Percentiles rank a stretch among this genome's conserved stretches.
These are phyloP conservation scores for Diploscapter pachys DNA, from an alignment of 1,140 invertebrate species.

Conservation along the genomic window DNA sequence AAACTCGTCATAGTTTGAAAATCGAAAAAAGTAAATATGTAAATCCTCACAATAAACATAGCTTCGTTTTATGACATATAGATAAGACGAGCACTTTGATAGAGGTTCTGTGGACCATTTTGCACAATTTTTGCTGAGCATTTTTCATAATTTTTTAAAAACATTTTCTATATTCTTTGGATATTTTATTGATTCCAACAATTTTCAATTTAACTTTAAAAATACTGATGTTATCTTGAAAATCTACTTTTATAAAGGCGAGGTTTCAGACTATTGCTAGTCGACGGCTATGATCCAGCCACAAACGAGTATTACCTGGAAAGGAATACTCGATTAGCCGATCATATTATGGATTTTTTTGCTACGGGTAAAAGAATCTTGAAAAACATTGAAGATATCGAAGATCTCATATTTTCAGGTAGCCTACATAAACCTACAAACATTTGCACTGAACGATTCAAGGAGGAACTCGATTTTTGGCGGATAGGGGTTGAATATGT, in stretches of 20 bases:
- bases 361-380: slow-evolving; percentile 44
- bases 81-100: too few relatives aligned
- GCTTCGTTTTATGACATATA: too few relatives aligned
- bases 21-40: neutral
- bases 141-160: too few relatives aligned
- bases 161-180: too few relatives aligned
- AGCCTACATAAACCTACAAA: slow-evolving; percentile 62
- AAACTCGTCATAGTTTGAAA: slow-evolving; percentile 2
- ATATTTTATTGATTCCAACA: neutral
- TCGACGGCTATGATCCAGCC: slow-evolving; percentile 40
- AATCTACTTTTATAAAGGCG: too few relatives aligned
- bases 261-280: slow-evolving; percentile 16
- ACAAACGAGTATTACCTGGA: slow-evolving; percentile 56
- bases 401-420: slow-evolving; percentile 48
- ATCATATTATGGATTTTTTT: slow-evolving; percentile 54
- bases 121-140: too few relatives aligned
- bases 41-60: too few relatives aligned
- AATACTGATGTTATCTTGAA: neutral
- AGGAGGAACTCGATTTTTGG: slow-evolving; percentile 62
- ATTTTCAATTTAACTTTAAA: neutral
- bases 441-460: slow-evolving; percentile 61
- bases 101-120: too few relatives aligned
- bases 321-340: slow-evolving; percentile 46
- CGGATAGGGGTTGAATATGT: slow-evolving; percentile 46
- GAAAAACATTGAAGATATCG: neutral